These are phyloP conservation scores for Mustela nigripes DNA, from an alignment of 2,113 vertebrate genomes.

Conservation along the genomic window DNA sequence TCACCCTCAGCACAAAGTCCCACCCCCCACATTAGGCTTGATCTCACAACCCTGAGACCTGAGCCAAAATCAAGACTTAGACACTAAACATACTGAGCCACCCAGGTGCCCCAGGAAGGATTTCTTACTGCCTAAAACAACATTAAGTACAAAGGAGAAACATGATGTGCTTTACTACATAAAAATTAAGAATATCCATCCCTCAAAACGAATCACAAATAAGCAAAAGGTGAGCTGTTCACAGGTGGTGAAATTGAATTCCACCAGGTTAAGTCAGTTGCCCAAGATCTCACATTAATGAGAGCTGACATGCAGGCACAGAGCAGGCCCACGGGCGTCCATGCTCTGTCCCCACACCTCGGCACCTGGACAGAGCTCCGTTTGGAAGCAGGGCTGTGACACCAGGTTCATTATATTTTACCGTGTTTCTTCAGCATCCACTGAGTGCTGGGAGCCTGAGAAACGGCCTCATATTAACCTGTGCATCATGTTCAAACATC, in stretches of 20 bases:
- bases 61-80: background rate
- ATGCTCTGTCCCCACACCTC: accelerated
- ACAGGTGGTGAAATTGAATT: background rate
- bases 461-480: background rate
- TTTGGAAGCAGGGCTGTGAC: accelerated
- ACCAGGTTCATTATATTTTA: accelerated
- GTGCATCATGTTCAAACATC: background rate
- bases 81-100: background rate
- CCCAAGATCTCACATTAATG: too few species aligned
- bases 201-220: background rate
- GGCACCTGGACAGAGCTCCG: accelerated
- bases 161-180: background rate
- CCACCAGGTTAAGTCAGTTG: background rate
- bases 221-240: background rate
- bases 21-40: background rate
- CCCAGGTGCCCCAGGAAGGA: background rate
- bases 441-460: accelerated
- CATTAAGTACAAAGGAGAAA: background rate
- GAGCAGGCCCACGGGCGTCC: accelerated
- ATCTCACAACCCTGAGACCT: background rate
- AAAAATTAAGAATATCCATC: background rate
- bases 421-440: accelerated
- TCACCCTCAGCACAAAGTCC: background rate
- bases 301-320: background rate
- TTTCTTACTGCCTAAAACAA: background rate